Base-by-base conservation (phyloP, 2,797 vertebrate species). In the Sebastes trivittatus region DNA sequence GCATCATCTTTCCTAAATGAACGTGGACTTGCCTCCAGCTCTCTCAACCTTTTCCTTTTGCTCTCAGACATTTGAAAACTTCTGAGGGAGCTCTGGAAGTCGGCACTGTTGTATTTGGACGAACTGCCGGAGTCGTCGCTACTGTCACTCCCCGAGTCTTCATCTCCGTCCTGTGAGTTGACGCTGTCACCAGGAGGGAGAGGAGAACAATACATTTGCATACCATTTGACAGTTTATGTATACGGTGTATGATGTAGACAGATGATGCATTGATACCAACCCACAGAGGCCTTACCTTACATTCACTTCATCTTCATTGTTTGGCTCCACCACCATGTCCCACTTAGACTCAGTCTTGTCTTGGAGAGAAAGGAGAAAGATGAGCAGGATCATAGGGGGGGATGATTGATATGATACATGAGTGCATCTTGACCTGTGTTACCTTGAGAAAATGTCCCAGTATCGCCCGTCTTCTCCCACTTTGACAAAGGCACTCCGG, bases 21-120 rank as follows among this genome's bases (percentile, higher is more conserved):
- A 14, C 22, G 22, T 55, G 52, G 22, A 73, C 89, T 92, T 82
- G 87, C 96, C 95, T 97, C 96, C 60, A 96, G 89, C 78, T 96
- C 96, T 79, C 96, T 84, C 73, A 97, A 80, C 75, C 91, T 91
- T 63, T 95, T 96, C 81, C 96, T 92, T 88, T 97, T 96, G 79
- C 84, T 93, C 90, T 96, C 96, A 2, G 95, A 96, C 92, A 96
- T 91, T 73, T 97, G 95, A 61, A 96, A 95, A 77, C 90, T 93
- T 84, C 79, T 91, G 59, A 96, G 92, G 11, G 94, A 95, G 82
- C 91, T 95, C 86, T 96, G 96, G 83, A 96, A 95, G 75, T 95
- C 95, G 1, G 91, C 89, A 9, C 89, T 93, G 77, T 96, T 94
- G 4, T 92, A 96, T 88, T 93, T 96, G n/a, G 94, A 88, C 0